Percentiles rank a stretch among this genome's conserved stretches.
Conservation (phyloP, 1,140 invertebrate species). For the Dendrolimus kikuchii region DNA sequence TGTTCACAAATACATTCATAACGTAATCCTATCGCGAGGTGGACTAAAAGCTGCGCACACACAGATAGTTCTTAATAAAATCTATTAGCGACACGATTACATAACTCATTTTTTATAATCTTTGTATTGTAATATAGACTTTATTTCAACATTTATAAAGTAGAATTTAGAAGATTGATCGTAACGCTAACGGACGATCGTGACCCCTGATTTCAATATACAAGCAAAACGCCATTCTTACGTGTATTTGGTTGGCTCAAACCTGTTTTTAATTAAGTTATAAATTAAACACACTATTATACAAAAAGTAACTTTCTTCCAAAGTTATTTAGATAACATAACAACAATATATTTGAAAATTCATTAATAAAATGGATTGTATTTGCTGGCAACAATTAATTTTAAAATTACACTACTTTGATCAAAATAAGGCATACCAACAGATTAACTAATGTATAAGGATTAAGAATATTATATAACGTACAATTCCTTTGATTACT, state of each 20-base stretch:
- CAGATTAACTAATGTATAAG: too few species aligned
- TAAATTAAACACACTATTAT: too few species aligned
- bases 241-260: conserved; percentile 22
- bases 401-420: too few species aligned
- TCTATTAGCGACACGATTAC: conserved; percentile 13
- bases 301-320: too few species aligned
- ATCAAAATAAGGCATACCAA: too few species aligned
- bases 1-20: too few species aligned
- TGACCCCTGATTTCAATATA: conserved; percentile 29
- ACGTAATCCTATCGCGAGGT: not conserved
- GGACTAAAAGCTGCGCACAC: conserved; percentile 10
- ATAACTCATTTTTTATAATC: conserved; percentile 8
- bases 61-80: conserved; percentile 9
- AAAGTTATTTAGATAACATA: too few species aligned
- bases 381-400: too few species aligned
- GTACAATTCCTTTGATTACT: not conserved
- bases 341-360: too few species aligned
- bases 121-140: conserved; percentile 6
- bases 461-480: too few species aligned
- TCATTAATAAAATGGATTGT: too few species aligned
- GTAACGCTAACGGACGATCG: conserved; percentile 7
- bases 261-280: conserved; percentile 4
- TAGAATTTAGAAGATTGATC: conserved; percentile 1
- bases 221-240: conserved; percentile 33
- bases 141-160: not conserved